Percentiles rank a stretch among this genome's conserved stretches.
Evolutionary conservation across 2,113 vertebrate genomes (phyloP).

Genomic region (Actenoides hombroni): DNA sequence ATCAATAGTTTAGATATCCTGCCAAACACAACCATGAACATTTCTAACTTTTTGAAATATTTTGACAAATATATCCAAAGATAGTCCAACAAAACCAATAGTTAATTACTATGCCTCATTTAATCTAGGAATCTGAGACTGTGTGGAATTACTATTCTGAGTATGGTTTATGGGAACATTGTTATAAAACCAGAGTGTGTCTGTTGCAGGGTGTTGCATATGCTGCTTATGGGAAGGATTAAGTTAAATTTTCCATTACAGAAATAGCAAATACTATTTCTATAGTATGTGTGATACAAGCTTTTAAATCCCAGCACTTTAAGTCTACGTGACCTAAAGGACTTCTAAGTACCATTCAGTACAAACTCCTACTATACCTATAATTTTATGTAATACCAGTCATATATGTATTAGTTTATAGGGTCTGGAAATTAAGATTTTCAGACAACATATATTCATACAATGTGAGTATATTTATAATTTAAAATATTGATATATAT

Average conservation of each 20-base stretch:
- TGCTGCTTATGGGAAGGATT: accelerated
- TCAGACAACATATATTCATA: not conserved
- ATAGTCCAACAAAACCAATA: not conserved
- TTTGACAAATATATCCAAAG: not conserved
- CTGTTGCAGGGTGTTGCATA: not conserved
- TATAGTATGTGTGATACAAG: not conserved
- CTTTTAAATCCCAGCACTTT: not conserved
- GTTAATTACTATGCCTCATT: not conserved
- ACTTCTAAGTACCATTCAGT: not conserved
- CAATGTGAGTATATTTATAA: not conserved
- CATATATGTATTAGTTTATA: accelerated
- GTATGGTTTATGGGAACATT: not conserved
- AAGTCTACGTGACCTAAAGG: not conserved
- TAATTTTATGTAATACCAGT: not conserved
- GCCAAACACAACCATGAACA: accelerated
- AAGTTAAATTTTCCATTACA: not conserved
- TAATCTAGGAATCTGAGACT: not conserved
- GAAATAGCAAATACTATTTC: not conserved
- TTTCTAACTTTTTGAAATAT: not conserved
- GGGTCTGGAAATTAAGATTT: not conserved
- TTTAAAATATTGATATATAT: not conserved
- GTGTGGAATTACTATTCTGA: not conserved
- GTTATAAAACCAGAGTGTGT: not conserved
- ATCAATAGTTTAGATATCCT: not conserved
- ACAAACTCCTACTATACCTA: not conserved